Evolutionary conservation across 2,888 invertebrate genomes (phyloP).

Genomic region (Thalpophila matura): DNA sequence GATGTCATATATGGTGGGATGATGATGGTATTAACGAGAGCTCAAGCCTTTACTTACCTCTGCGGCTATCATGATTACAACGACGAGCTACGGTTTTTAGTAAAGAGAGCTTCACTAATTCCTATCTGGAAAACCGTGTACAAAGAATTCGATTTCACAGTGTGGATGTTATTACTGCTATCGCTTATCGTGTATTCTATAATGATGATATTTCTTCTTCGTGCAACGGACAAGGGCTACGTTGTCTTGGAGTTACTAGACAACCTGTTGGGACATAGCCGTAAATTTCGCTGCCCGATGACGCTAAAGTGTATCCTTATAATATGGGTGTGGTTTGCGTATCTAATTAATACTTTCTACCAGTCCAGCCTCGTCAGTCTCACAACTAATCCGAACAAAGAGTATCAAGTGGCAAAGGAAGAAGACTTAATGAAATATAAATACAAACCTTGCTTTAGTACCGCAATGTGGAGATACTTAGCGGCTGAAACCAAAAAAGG

Average conservation of each 20-base stretch:
- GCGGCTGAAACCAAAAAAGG: conserved; percentile 23
- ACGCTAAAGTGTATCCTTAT: conserved; percentile 62
- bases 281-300: conserved; percentile 49
- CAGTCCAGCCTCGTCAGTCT: conserved; percentile 72
- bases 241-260: conserved; percentile 68
- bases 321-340: conserved; percentile 73
- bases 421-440: conserved; percentile 66
- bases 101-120: conserved; percentile 63
- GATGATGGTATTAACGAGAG: conserved; percentile 49
- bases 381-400: conserved; percentile 64
- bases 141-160: conserved; percentile 65
- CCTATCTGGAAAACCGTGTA: conserved; percentile 68
- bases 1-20: conserved; percentile 63
- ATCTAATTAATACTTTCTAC: conserved; percentile 71
- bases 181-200: conserved; percentile 62
- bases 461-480: conserved; percentile 55
- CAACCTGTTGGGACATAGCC: conserved; percentile 66
- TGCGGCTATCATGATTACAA: conserved; percentile 63
- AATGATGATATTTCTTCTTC: conserved; percentile 58
- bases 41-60: conserved; percentile 65
- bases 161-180: conserved; percentile 69
- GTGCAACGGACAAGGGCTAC: conserved; percentile 59
- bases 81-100: conserved; percentile 69
- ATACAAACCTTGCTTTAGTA: conserved; percentile 73
- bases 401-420: conserved; percentile 71